Percentiles rank a stretch among this genome's conserved stretches.
These are phyloP conservation scores for Aleiodes testaceus DNA, from an alignment of 2,888 invertebrate species.

Conservation along the genomic window DNA sequence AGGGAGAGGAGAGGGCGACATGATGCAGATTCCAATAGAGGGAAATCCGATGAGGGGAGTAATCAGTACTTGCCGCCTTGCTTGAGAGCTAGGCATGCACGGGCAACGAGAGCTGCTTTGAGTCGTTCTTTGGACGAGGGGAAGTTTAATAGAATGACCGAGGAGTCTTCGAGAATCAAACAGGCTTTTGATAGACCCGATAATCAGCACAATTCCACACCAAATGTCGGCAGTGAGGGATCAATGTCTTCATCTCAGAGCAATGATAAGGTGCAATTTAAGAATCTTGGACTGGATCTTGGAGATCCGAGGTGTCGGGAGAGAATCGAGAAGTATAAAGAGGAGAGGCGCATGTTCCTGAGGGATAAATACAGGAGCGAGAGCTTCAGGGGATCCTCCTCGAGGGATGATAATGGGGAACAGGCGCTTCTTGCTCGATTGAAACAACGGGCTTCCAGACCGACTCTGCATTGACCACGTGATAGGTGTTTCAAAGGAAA, in stretches of 20 bases:
- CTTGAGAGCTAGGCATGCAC: slow-evolving; percentile 75
- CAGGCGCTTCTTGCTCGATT: slow-evolving; percentile 71
- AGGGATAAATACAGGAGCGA: slow-evolving; percentile 91
- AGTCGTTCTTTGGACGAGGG: slow-evolving; percentile 70
- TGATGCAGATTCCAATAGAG: slow-evolving; percentile 68
- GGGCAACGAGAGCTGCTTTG: slow-evolving; percentile 65
- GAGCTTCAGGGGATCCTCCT: slow-evolving; percentile 78
- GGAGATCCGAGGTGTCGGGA: slow-evolving; percentile 77
- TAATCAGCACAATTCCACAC: slow-evolving; percentile 67
- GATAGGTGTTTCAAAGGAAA: not conserved
- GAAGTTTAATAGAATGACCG: slow-evolving; percentile 69
- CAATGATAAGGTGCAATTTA: slow-evolving; percentile 60
- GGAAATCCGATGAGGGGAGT: slow-evolving; percentile 65
- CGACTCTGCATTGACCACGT: slow-evolving; percentile 67
- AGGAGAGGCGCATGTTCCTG: slow-evolving; percentile 88
- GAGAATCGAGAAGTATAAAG: slow-evolving; percentile 92
- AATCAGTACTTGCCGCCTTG: slow-evolving; percentile 75
- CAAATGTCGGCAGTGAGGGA: slow-evolving; percentile 64
- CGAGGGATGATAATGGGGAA: slow-evolving; percentile 67
- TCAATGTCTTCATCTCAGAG: slow-evolving; percentile 53
- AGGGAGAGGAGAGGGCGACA: slow-evolving; percentile 72
- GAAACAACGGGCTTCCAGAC: slow-evolving; percentile 73
- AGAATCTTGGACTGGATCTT: slow-evolving; percentile 67
- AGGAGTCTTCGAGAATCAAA: slow-evolving; percentile 64
- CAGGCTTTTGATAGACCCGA: slow-evolving; percentile 62